A percentile compares a stretch with the other conserved stretches of the same genome.
Conservation (phyloP, 2,888 invertebrate species). For the Miltochrista miniata region DNA sequence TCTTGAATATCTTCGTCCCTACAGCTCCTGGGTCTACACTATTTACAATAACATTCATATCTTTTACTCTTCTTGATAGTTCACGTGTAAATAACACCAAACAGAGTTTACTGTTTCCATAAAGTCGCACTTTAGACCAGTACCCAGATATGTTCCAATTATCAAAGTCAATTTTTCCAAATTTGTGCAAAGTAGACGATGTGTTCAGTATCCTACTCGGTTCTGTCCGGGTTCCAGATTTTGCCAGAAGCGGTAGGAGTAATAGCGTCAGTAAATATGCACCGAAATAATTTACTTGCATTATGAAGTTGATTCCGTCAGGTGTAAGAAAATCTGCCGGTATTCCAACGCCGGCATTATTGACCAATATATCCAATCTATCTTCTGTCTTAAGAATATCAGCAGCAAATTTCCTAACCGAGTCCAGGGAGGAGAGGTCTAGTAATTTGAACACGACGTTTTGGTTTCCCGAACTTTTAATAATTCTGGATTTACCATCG, state of each 20-base stretch:
- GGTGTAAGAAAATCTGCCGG: conserved; percentile 85
- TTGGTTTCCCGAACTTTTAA: conserved; percentile 86
- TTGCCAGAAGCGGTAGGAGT: conserved; percentile 90
- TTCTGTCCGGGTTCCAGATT: conserved; percentile 73
- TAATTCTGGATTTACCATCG: conserved; percentile 82
- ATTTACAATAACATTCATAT: conserved; percentile 88
- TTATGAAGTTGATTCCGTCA: conserved; percentile 93
- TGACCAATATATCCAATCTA: conserved; percentile 91
- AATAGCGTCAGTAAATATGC: conserved; percentile 95
- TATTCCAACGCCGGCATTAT: conserved; percentile 93
- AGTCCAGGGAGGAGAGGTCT: conserved; percentile 89
- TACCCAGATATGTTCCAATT: conserved; percentile 85
- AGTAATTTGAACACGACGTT: conserved; percentile 88
- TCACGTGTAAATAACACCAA: conserved; percentile 89
- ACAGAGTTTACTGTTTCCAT: conserved; percentile 88
- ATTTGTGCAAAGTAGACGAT: conserved; percentile 88
- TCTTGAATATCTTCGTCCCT: conserved; percentile 89
- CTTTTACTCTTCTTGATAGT: conserved; percentile 85
- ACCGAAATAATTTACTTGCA: conserved; percentile 97
- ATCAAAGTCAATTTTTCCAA: conserved; percentile 87
- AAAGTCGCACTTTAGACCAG: conserved; percentile 75
- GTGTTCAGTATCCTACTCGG: conserved; percentile 91
- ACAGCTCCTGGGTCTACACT: conserved; percentile 94
- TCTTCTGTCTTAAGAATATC: conserved; percentile 88
- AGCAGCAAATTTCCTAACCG: conserved; percentile 91